These are phyloP conservation scores for Buceros bicornis DNA, from an alignment of 2,797 vertebrate species.

Conservation along the genomic window DNA sequence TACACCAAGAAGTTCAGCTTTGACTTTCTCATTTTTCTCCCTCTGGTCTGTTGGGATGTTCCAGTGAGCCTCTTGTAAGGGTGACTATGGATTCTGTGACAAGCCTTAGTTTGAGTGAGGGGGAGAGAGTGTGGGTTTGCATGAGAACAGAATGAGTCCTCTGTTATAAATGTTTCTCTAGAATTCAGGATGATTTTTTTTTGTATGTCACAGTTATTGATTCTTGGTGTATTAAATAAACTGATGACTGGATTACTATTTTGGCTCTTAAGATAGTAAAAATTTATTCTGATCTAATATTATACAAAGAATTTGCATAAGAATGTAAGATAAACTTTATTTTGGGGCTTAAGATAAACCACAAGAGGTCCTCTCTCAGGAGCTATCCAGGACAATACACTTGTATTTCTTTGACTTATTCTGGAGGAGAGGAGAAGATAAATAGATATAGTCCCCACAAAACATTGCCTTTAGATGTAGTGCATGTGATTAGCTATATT, in stretches of 20 bases:
- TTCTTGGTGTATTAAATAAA: neutral
- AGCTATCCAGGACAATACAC: neutral
- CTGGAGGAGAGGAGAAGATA: neutral
- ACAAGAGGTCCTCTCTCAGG: neutral
- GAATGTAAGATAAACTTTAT: neutral
- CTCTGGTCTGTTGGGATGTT: neutral
- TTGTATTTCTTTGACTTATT: neutral
- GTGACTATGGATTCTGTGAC: neutral
- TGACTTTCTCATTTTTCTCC: neutral
- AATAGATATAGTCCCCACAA: neutral
- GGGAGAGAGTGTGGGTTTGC: neutral
- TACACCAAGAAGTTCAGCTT: neutral
- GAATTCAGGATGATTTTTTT: neutral
- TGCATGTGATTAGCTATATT: conserved; percentile 42
- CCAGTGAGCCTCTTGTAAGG: neutral
- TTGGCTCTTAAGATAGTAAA: neutral
- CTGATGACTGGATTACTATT: neutral
- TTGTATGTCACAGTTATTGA: neutral
- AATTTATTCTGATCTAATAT: neutral
- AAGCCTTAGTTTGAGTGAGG: neutral
- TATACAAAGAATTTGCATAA: neutral
- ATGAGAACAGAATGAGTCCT: neutral
- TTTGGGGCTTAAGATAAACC: neutral
- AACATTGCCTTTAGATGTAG: neutral
- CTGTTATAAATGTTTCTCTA: neutral